phyloP scores from a whole-genome alignment of 2,888 invertebrate species.

The Athripsodes cinereus region DNA sequence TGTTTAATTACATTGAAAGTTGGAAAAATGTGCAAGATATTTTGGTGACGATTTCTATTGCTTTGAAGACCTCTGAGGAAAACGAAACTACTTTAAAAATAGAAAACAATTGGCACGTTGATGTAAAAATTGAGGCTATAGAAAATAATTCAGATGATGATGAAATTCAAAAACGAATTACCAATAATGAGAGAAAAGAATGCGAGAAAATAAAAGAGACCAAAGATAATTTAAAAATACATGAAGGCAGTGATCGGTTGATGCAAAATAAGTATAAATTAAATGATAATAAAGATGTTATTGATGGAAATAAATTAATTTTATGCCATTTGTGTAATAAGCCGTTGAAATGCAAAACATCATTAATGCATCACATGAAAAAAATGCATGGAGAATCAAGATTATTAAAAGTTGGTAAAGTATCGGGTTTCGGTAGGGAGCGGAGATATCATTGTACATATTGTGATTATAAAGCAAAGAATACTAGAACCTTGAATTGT shows the following conservation, averaged over 20 bases:
- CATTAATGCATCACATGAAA: neutral
- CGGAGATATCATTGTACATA: constrained; percentile 42
- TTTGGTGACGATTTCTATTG: neutral
- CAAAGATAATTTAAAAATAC: no score
- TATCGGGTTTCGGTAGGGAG: constrained; percentile 38
- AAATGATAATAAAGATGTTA: neutral
- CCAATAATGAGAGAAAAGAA: neutral
- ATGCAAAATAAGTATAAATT: no score
- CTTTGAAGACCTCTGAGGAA: neutral
- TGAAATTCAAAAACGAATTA: neutral
- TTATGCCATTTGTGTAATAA: neutral
- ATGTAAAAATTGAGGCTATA: neutral
- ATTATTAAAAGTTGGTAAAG: neutral
- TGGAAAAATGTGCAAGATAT: neutral
- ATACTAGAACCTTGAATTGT: constrained; percentile 44
- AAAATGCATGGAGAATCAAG: neutral
- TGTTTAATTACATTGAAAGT: neutral
- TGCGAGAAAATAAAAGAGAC: no score
- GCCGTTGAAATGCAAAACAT: neutral
- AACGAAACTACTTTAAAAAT: neutral
- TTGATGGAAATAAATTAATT: neutral
- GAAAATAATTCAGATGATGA: no score
- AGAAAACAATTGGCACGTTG: neutral
- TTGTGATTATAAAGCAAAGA: constrained; percentile 42
- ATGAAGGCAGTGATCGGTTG: no score